A percentile compares a stretch with the other conserved stretches of the same genome.
These are phyloP conservation scores for Arion vulgaris DNA, from an alignment of 1,140 invertebrate species.

Conservation along the genomic window DNA sequence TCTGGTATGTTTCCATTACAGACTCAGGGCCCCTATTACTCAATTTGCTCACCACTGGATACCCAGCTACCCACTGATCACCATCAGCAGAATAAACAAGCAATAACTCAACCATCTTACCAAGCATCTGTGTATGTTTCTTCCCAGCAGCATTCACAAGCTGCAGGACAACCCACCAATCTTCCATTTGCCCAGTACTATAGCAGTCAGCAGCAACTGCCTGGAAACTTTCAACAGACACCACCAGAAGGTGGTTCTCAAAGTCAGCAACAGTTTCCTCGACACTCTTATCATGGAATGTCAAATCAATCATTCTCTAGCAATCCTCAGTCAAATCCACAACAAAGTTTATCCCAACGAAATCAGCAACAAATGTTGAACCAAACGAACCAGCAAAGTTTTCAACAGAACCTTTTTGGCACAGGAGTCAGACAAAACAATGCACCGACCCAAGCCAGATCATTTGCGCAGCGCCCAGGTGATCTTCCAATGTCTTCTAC, in stretches of 20 bases:
- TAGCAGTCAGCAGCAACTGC: background rate
- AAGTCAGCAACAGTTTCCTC: background rate
- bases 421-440: background rate
- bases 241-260: background rate
- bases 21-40: background rate
- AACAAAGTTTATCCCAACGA: background rate
- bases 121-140: background rate
- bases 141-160: background rate
- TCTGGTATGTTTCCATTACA: background rate
- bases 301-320: background rate
- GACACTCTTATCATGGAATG: background rate
- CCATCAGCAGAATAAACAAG: background rate
- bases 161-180: background rate
- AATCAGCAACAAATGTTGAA: background rate
- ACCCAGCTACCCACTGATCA: background rate
- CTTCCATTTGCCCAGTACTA: constrained; percentile 16
- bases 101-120: background rate
- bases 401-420: background rate
- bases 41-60: background rate
- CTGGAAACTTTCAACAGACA: background rate
- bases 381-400: background rate
- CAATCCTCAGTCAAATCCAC: background rate
- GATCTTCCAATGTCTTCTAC: constrained; percentile 15
- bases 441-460: background rate
- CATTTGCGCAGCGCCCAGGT: constrained; percentile 5